Evolutionary conservation across 2,113 vertebrate species (phyloP).

Genomic region (Kryptolebias marmoratus): DNA sequence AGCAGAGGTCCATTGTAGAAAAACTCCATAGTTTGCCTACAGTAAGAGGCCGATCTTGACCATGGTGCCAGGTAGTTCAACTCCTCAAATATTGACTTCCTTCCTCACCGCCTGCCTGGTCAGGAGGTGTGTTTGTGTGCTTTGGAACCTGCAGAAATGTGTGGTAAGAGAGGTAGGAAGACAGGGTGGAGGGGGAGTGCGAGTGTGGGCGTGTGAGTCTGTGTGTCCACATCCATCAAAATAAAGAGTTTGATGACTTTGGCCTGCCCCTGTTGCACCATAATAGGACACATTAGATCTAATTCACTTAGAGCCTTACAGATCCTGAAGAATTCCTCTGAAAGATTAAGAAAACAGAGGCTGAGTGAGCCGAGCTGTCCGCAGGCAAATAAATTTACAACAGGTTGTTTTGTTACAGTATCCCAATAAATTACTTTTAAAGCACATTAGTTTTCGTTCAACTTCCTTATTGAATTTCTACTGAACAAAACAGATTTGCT

Average conservation of each 20-base stretch:
- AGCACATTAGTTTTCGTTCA: neutral
- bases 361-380: slow-evolving; percentile 17
- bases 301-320: slow-evolving; percentile 55
- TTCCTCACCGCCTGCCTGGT: slow-evolving; percentile 66
- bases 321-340: slow-evolving; percentile 38
- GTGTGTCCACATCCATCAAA: slow-evolving; percentile 75
- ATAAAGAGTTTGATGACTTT: slow-evolving; percentile 74
- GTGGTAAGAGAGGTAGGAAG: slow-evolving; percentile 66
- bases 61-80: slow-evolving; percentile 55
- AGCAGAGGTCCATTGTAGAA: slow-evolving; percentile 47
- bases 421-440: neutral
- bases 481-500: neutral
- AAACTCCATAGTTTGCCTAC: slow-evolving; percentile 38
- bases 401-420: slow-evolving; percentile 36
- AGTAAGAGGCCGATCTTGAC: slow-evolving; percentile 43
- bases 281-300: slow-evolving; percentile 64
- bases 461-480: no score
- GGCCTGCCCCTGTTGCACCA: slow-evolving; percentile 57
- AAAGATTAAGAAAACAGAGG: slow-evolving; percentile 29
- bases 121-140: slow-evolving; percentile 77
- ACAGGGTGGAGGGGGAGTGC: slow-evolving; percentile 9
- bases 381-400: slow-evolving; percentile 21
- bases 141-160: slow-evolving; percentile 69
- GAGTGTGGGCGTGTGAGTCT: slow-evolving; percentile 58
- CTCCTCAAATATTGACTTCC: slow-evolving; percentile 79